Evolutionary conservation across 1,140 invertebrate species (phyloP), one percentile per base, ranked within the genome.

Genomic region (Lysiphlebus fabarum): DNA sequence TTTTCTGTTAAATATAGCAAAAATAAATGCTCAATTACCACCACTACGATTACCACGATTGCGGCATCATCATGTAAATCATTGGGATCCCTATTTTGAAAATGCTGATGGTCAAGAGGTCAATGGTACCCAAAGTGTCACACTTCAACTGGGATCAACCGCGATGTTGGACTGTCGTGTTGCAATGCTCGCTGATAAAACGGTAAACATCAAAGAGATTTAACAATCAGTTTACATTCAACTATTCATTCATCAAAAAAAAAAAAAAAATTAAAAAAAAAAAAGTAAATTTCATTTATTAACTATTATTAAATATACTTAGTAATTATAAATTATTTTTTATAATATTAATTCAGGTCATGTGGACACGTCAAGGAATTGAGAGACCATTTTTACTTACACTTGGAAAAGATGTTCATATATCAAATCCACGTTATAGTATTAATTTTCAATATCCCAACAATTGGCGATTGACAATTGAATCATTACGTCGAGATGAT

Each of bases 381-480:
- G 78, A 82, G 10, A 74, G 77, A 62, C 70, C 80, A 34, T 75
- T 78, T n/a, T 73, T 84, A 17, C 73, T 84, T 6, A 84, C 83
- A 5, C 78, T 84, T 17, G 83, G 82, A 26, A 75, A 80, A 58
- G 75, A 71, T 40, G 83, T 82, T 9, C 83, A 83, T 68, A 83
- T 78, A 58, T 76, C 76, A 14, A 81, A 84, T 66, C 76, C 80
- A 17, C 76, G 83, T 44, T 82, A 83, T 63, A 73, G 68, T 50
- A 59, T 78, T 38, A 67, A 65, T 45, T 78, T 76, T 45, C 75
- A 74, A 54, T 82, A 93, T 72, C 88, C 90, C 6, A 91, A 91
- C 76, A 92, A 92, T 75, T 92, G 89, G 87, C 83, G 89, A 53
- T 76, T 92, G 36, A 83, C 87, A 65, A 90, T 92, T 47, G 84